Evolutionary conservation across 2,888 invertebrate genomes (phyloP).

Genomic region (Automeris io): DNA sequence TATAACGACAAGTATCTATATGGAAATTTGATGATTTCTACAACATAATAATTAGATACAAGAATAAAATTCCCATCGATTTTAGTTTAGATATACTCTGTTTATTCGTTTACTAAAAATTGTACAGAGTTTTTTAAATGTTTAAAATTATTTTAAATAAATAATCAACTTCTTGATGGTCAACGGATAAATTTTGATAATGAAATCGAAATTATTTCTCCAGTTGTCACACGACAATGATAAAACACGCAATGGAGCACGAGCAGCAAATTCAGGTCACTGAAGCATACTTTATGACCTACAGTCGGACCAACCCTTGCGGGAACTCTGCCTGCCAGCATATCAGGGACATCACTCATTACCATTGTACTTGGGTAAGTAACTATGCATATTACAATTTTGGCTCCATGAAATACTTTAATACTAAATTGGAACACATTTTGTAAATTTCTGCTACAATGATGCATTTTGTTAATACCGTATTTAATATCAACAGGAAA

Average conservation of each 20-base stretch:
- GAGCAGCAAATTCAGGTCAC: slow-evolving; percentile 92
- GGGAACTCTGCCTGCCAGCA: slow-evolving; percentile 83
- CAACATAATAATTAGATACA: too few species aligned
- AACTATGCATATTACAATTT: not conserved
- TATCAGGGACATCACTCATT: slow-evolving; percentile 88
- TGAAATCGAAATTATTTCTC: slow-evolving; percentile 2
- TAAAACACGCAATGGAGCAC: slow-evolving; percentile 92
- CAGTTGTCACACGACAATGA: slow-evolving; percentile 82
- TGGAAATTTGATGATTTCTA: too few species aligned
- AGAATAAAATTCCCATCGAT: too few species aligned
- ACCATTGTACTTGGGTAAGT: slow-evolving; percentile 92
- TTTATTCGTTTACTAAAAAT: too few species aligned
- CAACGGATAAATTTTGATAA: not conserved
- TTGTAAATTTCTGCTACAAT: too few species aligned
- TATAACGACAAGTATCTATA: too few species aligned
- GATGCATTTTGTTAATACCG: too few species aligned
- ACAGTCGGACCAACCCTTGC: slow-evolving; percentile 79
- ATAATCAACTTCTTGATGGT: too few species aligned
- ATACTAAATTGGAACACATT: too few species aligned
- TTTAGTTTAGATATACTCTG: too few species aligned
- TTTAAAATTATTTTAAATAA: too few species aligned
- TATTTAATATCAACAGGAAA: slow-evolving; percentile 74
- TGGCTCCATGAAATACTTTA: not conserved
- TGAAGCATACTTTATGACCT: slow-evolving; percentile 84
- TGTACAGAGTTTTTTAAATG: too few species aligned